These are phyloP conservation scores for Apamea epomidion DNA, from an alignment of 2,888 invertebrate genomes.

Conservation along the genomic window DNA sequence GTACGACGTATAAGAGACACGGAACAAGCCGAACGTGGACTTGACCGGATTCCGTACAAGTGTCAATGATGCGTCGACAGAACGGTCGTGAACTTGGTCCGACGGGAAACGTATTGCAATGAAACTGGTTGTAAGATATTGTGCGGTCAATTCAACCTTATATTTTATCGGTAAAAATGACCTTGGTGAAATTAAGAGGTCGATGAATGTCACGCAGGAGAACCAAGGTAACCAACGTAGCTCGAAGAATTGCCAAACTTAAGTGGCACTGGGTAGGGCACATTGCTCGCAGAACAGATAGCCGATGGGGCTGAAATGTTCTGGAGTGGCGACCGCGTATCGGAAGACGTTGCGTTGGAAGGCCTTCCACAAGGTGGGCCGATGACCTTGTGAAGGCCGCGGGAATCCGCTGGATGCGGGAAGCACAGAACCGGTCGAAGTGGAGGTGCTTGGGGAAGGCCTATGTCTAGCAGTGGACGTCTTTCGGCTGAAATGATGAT, in stretches of 20 bases:
- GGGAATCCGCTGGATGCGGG: no score
- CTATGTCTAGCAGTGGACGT: no score
- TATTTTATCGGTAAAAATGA: background rate
- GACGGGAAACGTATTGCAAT: conserved; percentile 3
- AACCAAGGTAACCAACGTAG: background rate
- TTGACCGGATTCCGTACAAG: conserved; percentile 69
- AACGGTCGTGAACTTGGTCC: conserved; percentile 57
- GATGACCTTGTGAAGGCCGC: no score
- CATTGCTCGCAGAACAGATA: no score
- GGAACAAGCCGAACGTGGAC: conserved; percentile 55
- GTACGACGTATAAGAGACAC: conserved; percentile 20
- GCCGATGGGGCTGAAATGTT: no score
- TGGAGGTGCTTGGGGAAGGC: no score
- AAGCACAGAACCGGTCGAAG: no score
- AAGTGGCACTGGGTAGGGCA: background rate
- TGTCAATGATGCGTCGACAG: conserved; percentile 53
- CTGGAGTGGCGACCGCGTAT: no score
- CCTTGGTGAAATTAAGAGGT: background rate
- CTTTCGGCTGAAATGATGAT: no score
- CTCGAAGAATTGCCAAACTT: background rate
- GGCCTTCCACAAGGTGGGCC: no score
- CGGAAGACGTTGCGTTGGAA: no score
- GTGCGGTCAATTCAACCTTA: background rate
- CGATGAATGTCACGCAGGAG: background rate
- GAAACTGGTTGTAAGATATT: background rate